Evolutionary conservation across 1,140 invertebrate species (phyloP), one percentile per base, ranked within the genome.

Genomic region (Caerostris extrusa): DNA sequence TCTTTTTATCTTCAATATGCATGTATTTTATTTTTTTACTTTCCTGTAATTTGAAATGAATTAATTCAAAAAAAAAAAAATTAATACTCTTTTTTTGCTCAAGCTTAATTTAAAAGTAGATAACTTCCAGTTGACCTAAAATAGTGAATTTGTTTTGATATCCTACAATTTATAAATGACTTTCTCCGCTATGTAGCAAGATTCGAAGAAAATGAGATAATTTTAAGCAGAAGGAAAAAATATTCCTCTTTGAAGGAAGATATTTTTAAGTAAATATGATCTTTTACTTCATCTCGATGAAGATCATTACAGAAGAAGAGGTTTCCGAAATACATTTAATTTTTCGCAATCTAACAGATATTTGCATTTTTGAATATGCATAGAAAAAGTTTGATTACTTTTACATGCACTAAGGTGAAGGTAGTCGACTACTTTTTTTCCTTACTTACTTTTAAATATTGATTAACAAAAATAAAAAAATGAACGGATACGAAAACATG

Each of bases 251-350:
- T 7, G n/a, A n/a, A 67, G 5, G 61, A 17, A 67, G n/a, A 67
- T n/a, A 34, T 34, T 34, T 34, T 34, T 1, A 34, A 67, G 61
- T n/a, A 67, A 67, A 67, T 67, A 6, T n/a, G 12, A 67, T 17
- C 12, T 81, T 81, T 81, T 53, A 10, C 71, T 5, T 81, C 19
- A 81, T 81, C 34, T 81, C 71, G n/a, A 7, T 81, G 71, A 81
- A 50, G 34, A 34, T 34, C 7, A 5, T 5, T 8, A 8, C 10
- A 53, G 50, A 81, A 81, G 34, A 81, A 81, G 12, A 77, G 7
- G 7, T 10, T 17, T 53, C 8, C 6, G n/a, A 53, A 19, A 81
- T 81, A 8, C 53, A 85, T 58, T 85, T 58, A 64, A 88, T 55
- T 88, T 88, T 57, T 57, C 61, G 12, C 58, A 60, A 64, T 64